Evolutionary conservation across 2,113 vertebrate species (phyloP), one percentile per base, ranked within the genome.

Genomic region (Nannospalax galili): DNA sequence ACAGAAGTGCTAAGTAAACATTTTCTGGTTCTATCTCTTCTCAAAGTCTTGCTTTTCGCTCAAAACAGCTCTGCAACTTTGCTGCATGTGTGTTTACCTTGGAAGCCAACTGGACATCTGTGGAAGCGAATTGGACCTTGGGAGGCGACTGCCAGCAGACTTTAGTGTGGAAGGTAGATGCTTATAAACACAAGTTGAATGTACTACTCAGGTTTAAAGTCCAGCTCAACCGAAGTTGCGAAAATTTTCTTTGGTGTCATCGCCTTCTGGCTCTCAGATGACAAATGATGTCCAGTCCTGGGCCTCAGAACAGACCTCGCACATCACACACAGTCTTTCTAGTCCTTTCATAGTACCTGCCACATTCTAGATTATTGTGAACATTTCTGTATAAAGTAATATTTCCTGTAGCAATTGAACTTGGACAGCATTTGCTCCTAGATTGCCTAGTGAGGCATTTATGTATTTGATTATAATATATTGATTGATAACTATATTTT

Each of bases 401-500:
- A 58, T 96, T 98, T 95, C 48, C 95, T 96, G 91, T 92, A 96
- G 97, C 52, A 78, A 96, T 96, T 95, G 91, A 96, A 94, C 94
- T 69, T 60, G 37, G 42, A 60, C 90, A 73, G 74, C 56, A 75
- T 89, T 91, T 80, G 19, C 22, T 88, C 37, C 74, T 67, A 80
- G 64, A 95, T 56, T 94, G 75, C 82, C 60, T 81, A 56, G n/a
- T 79, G 52, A 79, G 62, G 52, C 45, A 88, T 96, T 96, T 96
- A 95, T 90, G 79, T 64, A 52, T 94, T 97, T 96, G 85, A 95
- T 73, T 87, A 40, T 45, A 97, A 69, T 93, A 82, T 88, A 97
- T 96, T 95, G 95, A 92, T 90, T 93, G 85, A 32, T 96, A 95
- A 96, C 97, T 95, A 37, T 87, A 79, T 74, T 98, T 98, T 96